phyloP scores from a whole-genome alignment of 2,888 invertebrate genomes.

The Griposia aprilina region DNA sequence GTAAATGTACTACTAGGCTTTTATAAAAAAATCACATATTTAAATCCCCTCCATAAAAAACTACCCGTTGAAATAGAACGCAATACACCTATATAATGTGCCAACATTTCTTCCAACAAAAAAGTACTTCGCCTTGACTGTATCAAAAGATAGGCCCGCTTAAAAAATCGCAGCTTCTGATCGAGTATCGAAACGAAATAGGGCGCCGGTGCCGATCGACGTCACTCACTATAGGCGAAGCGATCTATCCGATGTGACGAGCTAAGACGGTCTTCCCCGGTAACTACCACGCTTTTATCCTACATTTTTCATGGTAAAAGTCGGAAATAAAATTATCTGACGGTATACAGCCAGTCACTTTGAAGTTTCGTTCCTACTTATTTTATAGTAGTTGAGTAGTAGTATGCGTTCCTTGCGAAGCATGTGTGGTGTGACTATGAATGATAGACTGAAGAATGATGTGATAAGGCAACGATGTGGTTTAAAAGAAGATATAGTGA shows the following conservation, averaged over 20 bases:
- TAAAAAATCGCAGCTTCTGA: slow-evolving; percentile 31
- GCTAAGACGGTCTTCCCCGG: slow-evolving; percentile 67
- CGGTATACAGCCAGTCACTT: slow-evolving; percentile 26
- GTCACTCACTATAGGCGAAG: slow-evolving; percentile 62
- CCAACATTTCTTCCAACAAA: background rate
- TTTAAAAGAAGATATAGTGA: no score
- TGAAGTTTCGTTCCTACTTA: background rate
- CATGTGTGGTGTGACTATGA: no score
- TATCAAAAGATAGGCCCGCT: slow-evolving; percentile 10
- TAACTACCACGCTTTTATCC: slow-evolving; percentile 60
- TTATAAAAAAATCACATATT: no score
- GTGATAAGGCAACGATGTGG: no score
- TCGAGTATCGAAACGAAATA: slow-evolving; percentile 64
- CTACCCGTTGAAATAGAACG: no score
- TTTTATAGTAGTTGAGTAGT: background rate
- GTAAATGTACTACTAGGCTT: no score
- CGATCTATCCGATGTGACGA: slow-evolving; percentile 71
- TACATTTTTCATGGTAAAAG: slow-evolving; percentile 52
- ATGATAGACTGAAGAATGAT: no score
- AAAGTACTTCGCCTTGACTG: background rate
- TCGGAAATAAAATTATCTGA: slow-evolving; percentile 28
- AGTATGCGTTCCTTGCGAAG: no score
- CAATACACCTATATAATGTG: background rate
- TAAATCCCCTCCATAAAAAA: no score
- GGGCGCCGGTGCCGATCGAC: slow-evolving; percentile 51